Base-by-base conservation (phyloP, 2,113 vertebrate species). In the Oenanthe melanoleuca region DNA sequence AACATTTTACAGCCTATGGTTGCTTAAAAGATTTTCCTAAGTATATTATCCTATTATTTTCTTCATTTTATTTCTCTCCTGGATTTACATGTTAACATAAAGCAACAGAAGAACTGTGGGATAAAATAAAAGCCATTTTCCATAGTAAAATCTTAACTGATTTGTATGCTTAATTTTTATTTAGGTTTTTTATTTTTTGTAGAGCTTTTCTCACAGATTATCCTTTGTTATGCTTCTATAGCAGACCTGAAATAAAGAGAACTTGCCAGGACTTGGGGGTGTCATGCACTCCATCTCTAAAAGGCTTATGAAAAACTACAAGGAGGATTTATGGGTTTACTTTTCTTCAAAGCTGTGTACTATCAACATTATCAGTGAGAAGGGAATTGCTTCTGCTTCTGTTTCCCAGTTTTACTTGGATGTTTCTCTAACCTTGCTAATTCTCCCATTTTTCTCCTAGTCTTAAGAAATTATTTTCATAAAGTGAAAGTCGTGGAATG, bases 11-110 rank as follows among this genome's bases (percentile, higher is more conserved):
- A 84, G 24, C 5, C 42, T 47, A 7, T 40, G 9, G 49, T 28
- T 80, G 14, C 52, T 92, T 88, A 73, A 55, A 92, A 90, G 38
- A 85, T 69, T 94, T 80, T 93, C 42, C 49, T 63, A 87, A 88
- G n/a, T 56, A 34, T 87, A 65, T 89, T 85, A 73, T 38, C 0
- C 0, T 77, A n/a, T 53, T 86, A 56, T 74, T 86, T 90, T 88
- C 52, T 78, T 88, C 1, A 42, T 75, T 91, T 88, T 79, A 66
- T 75, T 93, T 44, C 22, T 91, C 20, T 63, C 65, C 29, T 67
- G 64, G 40, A 80, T 95, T 95, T 88, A 59, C 20, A 19, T 56
- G n/a, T 40, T 74, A 93, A 55, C 38, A 82, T 25, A 33, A 93
- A 45, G 44, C 31, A 87, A 61, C 9, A 64, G 40, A 75, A 89